Evolutionary conservation across 2,113 vertebrate species (phyloP), one percentile per base, ranked within the genome.

Genomic region (Phodopus roborovskii): DNA sequence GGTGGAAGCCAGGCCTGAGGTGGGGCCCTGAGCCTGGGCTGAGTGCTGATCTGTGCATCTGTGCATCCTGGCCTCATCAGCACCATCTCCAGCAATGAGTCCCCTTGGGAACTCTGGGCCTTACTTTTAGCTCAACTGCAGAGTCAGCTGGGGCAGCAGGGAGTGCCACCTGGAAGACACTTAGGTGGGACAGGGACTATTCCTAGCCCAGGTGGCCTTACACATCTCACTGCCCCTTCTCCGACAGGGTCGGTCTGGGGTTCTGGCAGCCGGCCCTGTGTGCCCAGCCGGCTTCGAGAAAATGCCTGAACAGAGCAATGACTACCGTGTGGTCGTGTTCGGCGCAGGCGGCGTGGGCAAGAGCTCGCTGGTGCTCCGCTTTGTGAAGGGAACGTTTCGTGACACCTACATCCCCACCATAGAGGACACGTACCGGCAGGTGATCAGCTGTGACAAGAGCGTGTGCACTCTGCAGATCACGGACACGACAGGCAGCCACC

Each of bases 401-500:
- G 99, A 99, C 98, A 99, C 99, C 89, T 99, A 99, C 98, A 99
- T 99, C 98, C 99, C 99, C 94, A 99, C 99, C 4, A 99, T 99
- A 7, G 99, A 99, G 99, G 99, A 99, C 99, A 99, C 99, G 28
- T 99, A 99, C 98, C 99, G 99, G 85, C 99, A 99, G 98, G 99
- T 99, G 97, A 99, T 99, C 99, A 99, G 99, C 99, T 99, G 99
- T 0, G 99, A 99, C 97, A 99, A 99, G 98, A 99, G 99, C 78
- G 99, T 99, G 96, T 99, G 99, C 98, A 99, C 99, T 0, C 99
- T 99, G 92, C 99, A 99, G 98, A 99, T 99, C 99, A 99, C 99
- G 2, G 99, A 99, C 99, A 99, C 99, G 96, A 99, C 99, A 0
- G 99, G 99, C 96, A 99, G 99, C 97, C 99, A 99, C 98, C 99